Percentiles rank a stretch among this genome's conserved stretches.
Conservation (phyloP, 2,888 invertebrate genomes). For the Empis livida region DNA sequence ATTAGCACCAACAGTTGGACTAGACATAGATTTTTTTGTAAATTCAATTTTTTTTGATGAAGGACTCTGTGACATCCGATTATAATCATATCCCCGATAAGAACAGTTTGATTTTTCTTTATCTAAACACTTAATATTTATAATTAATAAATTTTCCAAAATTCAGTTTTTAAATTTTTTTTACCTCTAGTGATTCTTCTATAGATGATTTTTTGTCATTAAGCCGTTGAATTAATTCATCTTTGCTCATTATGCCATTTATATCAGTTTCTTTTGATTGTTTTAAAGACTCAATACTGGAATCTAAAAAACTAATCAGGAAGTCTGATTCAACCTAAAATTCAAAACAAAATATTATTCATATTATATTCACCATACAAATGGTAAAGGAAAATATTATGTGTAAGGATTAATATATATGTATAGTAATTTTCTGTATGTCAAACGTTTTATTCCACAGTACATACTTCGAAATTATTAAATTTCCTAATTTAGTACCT, state of each 20-base stretch:
- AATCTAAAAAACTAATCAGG: slow-evolving; percentile 56
- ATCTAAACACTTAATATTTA: neutral
- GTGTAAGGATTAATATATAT: too few species aligned
- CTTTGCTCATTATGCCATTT: slow-evolving; percentile 35
- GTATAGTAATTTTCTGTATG: too few species aligned
- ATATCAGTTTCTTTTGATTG: slow-evolving; percentile 34
- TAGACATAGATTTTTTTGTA: slow-evolving; percentile 35
- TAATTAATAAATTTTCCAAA: neutral
- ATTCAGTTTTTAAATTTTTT: neutral
- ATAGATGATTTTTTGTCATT: slow-evolving; percentile 46
- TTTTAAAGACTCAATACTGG: slow-evolving; percentile 48
- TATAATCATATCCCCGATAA: neutral
- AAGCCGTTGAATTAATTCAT: slow-evolving; percentile 49
- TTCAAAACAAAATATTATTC: neutral
- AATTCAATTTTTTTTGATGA: slow-evolving; percentile 27
- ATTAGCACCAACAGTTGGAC: slow-evolving; percentile 28
- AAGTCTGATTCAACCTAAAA: slow-evolving; percentile 56
- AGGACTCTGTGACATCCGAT: slow-evolving; percentile 17
- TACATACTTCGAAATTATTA: too few species aligned
- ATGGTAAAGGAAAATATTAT: too few species aligned
- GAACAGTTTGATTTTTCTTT: neutral
- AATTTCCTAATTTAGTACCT: too few species aligned
- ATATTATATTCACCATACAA: too few species aligned
- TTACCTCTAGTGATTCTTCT: slow-evolving; percentile 18
- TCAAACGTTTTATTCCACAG: too few species aligned